Base-by-base conservation (phyloP, 2,888 invertebrate species). In the Harpalus rubripes region DNA sequence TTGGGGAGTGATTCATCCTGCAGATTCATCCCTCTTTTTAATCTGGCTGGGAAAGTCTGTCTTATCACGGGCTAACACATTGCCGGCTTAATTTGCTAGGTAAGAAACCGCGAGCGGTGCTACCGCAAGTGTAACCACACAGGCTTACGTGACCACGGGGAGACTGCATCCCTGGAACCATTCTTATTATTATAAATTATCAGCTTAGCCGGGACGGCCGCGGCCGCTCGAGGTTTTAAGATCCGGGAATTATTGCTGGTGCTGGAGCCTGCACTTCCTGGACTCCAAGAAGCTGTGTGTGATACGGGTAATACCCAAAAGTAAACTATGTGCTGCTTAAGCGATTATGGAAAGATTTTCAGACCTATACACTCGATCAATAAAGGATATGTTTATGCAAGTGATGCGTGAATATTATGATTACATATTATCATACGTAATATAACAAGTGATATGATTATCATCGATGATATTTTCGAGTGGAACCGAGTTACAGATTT, bases 111-210 rank as follows among this genome's bases (percentile, higher is more conserved):
- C 26, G 22, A 10, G 39, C n/a, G 56, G 22, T 76, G 76, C 39
- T 16, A 41, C 68, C 68, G 68, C 68, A 68, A 68, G 39, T 68
- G 68, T 68, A 68, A 68, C 68, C 68, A 15, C 15, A 41, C 41
- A 16, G 39, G 72, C 72, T 74, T 74, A 74, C 72, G 72, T 74
- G 72, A 74, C 72, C 72, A 16, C 22, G 72, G 72, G 16, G 72
- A 15, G 7, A 74, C 44, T 52, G 44, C 44, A 15, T 10, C 72
- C 44, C 41, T 18, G 72, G 18, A 74, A 52, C 72, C 41, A 74
- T 74, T 81, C 61, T 81, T 81, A 81, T 81, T 81, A 81, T 81
- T 63, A 81, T 81, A 81, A 81, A 81, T 81, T 81, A 81, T 81
- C 81, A 22, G 81, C 81, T 81, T 81, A 81, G 63, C 81, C 44